phyloP scores from a whole-genome alignment of 1,140 invertebrate species.

The Pristionchus pacificus region DNA sequence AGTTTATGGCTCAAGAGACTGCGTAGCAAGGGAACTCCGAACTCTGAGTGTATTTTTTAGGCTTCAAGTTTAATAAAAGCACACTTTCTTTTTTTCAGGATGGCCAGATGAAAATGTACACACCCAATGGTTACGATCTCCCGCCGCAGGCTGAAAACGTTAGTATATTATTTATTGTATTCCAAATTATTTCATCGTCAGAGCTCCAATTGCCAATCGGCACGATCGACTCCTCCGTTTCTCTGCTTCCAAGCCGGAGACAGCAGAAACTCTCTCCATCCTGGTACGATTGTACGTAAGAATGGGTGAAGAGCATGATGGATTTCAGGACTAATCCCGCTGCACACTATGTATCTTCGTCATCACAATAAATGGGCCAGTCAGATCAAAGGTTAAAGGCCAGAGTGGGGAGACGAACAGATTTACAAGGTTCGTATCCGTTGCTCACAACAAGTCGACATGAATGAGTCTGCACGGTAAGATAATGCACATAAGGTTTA shows the following conservation, averaged over 20 bases:
- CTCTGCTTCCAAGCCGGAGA: conserved; percentile 25
- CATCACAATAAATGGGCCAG: conserved; percentile 25
- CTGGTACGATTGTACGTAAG: neutral
- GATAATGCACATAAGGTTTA: neutral
- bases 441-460: conserved; percentile 23
- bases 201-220: conserved; percentile 30
- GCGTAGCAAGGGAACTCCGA: no score
- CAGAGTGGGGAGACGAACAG: conserved; percentile 20
- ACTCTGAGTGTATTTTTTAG: no score
- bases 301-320: neutral
- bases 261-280: conserved; percentile 29
- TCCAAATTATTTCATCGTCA: conserved; percentile 5
- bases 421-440: conserved; percentile 23
- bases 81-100: no score
- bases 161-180: conserved; percentile 1
- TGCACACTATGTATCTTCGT: conserved; percentile 25
- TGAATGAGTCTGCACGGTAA: conserved; percentile 16
- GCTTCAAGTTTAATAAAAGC: no score
- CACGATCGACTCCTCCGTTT: conserved; percentile 21
- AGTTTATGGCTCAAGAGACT: conserved; percentile 19
- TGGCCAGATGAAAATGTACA: no score
- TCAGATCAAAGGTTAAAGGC: neutral
- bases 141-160: conserved; percentile 28
- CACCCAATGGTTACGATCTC: conserved; percentile 18
- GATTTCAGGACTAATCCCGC: conserved; percentile 4